Conservation (phyloP, 2,888 invertebrate genomes). For the Ellobium chinense region DNA sequence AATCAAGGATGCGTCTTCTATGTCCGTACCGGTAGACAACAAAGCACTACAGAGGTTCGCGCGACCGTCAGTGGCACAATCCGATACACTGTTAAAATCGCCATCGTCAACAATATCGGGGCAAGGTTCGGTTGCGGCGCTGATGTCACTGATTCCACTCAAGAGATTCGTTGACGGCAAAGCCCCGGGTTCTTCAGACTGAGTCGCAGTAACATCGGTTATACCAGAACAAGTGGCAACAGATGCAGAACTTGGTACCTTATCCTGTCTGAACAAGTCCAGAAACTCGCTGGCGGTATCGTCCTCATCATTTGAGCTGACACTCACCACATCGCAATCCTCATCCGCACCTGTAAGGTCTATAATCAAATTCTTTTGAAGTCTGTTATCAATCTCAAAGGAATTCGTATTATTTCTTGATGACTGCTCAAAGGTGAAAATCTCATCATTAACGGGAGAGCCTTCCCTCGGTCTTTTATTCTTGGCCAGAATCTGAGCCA, state of each 20-base stretch:
- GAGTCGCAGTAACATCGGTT: neutral
- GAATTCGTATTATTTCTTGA: neutral
- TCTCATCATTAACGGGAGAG: neutral
- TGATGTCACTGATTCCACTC: too few species aligned
- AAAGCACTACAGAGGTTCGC: too few species aligned
- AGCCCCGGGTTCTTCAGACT: too few species aligned
- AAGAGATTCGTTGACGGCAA: too few species aligned
- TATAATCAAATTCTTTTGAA: neutral
- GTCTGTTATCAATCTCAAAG: neutral
- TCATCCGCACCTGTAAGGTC: constrained; percentile 27
- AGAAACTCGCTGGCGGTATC: neutral
- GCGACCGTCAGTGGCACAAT: too few species aligned
- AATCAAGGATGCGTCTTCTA: too few species aligned
- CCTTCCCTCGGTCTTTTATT: neutral
- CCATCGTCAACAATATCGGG: too few species aligned
- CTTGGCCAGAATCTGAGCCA: constrained; percentile 29
- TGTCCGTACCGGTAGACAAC: too few species aligned
- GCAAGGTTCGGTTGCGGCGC: too few species aligned
- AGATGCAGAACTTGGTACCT: neutral
- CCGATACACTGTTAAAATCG: too few species aligned
- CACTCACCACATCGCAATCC: constrained; percentile 11
- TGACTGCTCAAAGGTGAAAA: neutral
- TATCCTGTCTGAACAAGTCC: neutral
- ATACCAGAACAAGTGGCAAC: neutral
- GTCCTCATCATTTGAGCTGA: constrained; percentile 13